Evolutionary conservation across 2,113 vertebrate genomes (phyloP), one percentile per base, ranked within the genome.

Genomic region (Vidua chalybeata): DNA sequence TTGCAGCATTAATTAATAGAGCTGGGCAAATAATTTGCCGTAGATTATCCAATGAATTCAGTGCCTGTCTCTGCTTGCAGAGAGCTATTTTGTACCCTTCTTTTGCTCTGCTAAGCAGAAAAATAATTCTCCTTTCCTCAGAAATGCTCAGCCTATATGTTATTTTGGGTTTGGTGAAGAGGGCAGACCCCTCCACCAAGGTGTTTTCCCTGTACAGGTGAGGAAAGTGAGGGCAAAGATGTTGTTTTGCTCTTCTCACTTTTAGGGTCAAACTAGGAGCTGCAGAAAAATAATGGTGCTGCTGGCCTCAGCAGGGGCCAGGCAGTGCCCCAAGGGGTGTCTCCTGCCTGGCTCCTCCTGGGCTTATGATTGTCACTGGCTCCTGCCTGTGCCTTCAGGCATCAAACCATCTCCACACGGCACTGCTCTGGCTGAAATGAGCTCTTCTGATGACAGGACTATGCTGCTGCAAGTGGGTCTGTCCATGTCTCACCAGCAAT

Each of bases 1-100:
- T 92, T 58, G 48, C 80, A 84, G 54, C 56, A 73, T 89, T 95
- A 96, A 95, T 97, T 96, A 96, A 95, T 95, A 90, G 86, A 96
- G 49, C 80, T 51, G 33, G 37, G 93, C 83, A 93, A 96, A 93
- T 90, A 92, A 90, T 91, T 92, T 95, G 92, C 92, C 84, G 88
- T 28, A 90, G 90, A 96, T 84, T 81, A 94, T 87, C 86, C 92
- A 93, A 73, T 93, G 69, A 87, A 84, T 95, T 84, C 83, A 62
- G 33, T 0, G 7, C 79, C 64, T 94, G 91, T 93, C 75, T 87
- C 89, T 93, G 82, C 90, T 90, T 93, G 90, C 76, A 89, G 56
- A 88, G 67, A 71, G 35, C 66, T 81, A 61, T 51, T 87, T 89
- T 94, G 49, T 82, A 41, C 41, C 56, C 73, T 48, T 73, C 64